Evolutionary conservation across 2,113 vertebrate genomes (phyloP).

Genomic region (Percina caprodes): DNA sequence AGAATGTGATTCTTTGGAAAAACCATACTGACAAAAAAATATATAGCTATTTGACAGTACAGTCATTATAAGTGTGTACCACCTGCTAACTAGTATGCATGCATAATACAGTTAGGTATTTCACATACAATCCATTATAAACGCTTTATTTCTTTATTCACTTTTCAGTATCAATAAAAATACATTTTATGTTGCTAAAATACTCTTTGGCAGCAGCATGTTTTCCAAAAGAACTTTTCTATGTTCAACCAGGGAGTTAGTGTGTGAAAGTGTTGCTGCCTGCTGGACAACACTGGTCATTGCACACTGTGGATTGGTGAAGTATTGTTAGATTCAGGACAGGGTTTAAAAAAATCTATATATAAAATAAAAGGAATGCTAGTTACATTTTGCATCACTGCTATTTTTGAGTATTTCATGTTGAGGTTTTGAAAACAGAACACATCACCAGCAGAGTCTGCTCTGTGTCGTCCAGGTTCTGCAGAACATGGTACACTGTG

Average conservation of each 20-base stretch:
- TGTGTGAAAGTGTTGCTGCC: slow-evolving; percentile 28
- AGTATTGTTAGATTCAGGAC: not conserved
- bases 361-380: not conserved
- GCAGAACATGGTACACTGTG: slow-evolving; percentile 95
- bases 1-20: not conserved
- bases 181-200: not conserved
- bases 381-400: not conserved
- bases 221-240: not conserved
- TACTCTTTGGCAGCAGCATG: not conserved
- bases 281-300: slow-evolving; percentile 28
- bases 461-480: slow-evolving; percentile 84
- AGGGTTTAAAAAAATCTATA: not conserved
- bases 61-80: not conserved
- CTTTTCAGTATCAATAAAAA: not conserved
- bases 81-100: not conserved
- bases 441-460: not conserved
- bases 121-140: not conserved
- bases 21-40: not conserved
- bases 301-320: not conserved
- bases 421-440: not conserved
- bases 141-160: not conserved
- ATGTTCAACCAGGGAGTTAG: not conserved
- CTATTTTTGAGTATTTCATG: not conserved
- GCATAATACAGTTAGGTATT: not conserved
- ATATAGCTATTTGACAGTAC: not conserved